These are phyloP conservation scores for Bubo scandiacus DNA, from an alignment of 2,113 vertebrate species.

Conservation along the genomic window DNA sequence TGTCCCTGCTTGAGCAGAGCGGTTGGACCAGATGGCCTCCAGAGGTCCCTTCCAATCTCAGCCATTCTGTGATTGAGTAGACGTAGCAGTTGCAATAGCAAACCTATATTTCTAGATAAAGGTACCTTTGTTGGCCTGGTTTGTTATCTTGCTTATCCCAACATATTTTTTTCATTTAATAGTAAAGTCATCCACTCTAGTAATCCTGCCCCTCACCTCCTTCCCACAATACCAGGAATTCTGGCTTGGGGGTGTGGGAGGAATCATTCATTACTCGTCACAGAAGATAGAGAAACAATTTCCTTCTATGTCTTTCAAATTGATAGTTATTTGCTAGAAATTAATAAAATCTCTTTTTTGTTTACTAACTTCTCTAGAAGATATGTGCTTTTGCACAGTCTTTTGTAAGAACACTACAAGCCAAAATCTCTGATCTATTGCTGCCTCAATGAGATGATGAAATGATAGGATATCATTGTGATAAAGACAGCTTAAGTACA, in stretches of 20 bases:
- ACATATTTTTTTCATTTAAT: not conserved
- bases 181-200: not conserved
- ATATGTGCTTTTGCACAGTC: not conserved
- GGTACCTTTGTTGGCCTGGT: not conserved
- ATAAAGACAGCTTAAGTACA: not conserved
- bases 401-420: not conserved
- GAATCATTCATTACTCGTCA: not conserved
- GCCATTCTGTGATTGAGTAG: not conserved
- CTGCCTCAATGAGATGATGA: not conserved
- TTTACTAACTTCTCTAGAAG: not conserved
- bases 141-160: not conserved
- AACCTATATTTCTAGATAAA: not conserved
- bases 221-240: rapidly evolving
- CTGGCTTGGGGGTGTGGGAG: not conserved
- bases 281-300: not conserved
- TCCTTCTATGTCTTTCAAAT: not conserved
- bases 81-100: not conserved
- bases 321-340: not conserved
- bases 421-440: not conserved
- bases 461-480: not conserved
- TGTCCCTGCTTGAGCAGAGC: not conserved
- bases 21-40: not conserved
- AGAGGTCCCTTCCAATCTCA: not conserved
- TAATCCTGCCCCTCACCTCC: rapidly evolving
- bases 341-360: not conserved